Base-by-base conservation (phyloP, 2,888 invertebrate genomes). In the Bellardia bayeri region DNA sequence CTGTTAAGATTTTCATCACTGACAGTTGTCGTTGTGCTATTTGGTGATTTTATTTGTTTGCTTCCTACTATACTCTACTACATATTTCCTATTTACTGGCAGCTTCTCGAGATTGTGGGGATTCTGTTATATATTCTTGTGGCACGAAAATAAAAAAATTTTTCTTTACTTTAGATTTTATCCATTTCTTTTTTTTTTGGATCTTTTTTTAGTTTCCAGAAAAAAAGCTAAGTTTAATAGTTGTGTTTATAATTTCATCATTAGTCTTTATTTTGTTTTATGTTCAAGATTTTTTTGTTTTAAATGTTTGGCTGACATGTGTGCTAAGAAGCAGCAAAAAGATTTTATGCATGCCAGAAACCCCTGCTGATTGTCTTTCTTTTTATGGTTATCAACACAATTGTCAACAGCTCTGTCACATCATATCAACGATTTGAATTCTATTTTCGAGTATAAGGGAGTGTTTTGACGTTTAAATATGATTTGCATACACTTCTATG, bases 1-100 rank as follows among this genome's bases (percentile, higher is more conserved):
- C n/a, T 66, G 51, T 1, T 33, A 51, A 61, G 61, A 61, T 69
- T 76, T 82, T 82, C 76, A 42, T 76, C 76, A 69, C 69, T 82
- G 76, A 69, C 82, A 76, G 69, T 82, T 69, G 68, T 76, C 69
- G 63, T 58, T 16, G 54, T 68, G 68, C 45, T 51, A 54, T 61
- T 82, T 37, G 58, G 13, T 40, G 61, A n/a, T 58, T 68, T 68
- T 16, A 49, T 76, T 76, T 61, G 23, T 63, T 33, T 14, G 63
- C 33, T 37, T 45, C 58, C 8, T 0, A 3, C 7, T 54, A 68
- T 16, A 1, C 16, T 40, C 14, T 6, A 13, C 13, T 13, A n/a
- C n/a, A n/a, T n/a, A 45, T 13, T 45, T 13, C 3, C 45, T 63
- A 13, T 37, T 37, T 6, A 37, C 6, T 37, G 6, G 4, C 16